Evolutionary conservation across 2,888 invertebrate genomes (phyloP), one percentile per base, ranked within the genome.

Genomic region (Synanthedon formicaeformis): DNA sequence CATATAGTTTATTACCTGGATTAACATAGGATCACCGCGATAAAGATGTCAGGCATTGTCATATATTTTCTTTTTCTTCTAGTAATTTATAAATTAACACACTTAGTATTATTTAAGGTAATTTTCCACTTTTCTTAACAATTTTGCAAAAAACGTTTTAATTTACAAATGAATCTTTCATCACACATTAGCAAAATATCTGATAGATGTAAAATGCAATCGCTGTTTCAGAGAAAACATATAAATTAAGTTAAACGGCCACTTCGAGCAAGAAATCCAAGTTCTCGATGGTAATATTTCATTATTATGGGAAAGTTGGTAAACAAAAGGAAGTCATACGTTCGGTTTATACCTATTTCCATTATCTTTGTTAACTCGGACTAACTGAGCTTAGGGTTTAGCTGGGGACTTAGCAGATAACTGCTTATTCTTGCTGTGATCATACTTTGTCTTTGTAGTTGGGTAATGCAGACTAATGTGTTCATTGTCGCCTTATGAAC

Each of bases 201-300:
- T 45, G 60, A 64, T 65, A 62, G 63, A 58, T 69, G 73, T 75
- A 73, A 75, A 78, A 74, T 68, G 68, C 71, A 70, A 23, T 72
- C 69, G 69, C 71, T 75, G 65, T 65, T 63, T 66, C 62, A 60
- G 64, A 59, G 71, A 72, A 80, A 81, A 80, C 80, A 80, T 74
- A 82, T 81, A 81, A 79, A 79, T 81, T 75, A 66, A 64, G 57
- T 67, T 59, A 66, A 75, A 74, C 66, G 71, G 69, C 70, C 64
- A 69, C 73, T 77, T 72, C 59, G 64, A 70, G 65, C 60, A 61
- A 65, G 67, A 74, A 73, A 73, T 69, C 69, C 63, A 67, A 68
- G 67, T 70, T 69, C 64, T 63, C 62, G 57, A 56, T 59, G 57
- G 59, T 66, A 69, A 75, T 75, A 72, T 70, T 63, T 80, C 72